Evolutionary conservation across 2,113 vertebrate genomes (phyloP).

Genomic region (Periophthalmus modestus): DNA sequence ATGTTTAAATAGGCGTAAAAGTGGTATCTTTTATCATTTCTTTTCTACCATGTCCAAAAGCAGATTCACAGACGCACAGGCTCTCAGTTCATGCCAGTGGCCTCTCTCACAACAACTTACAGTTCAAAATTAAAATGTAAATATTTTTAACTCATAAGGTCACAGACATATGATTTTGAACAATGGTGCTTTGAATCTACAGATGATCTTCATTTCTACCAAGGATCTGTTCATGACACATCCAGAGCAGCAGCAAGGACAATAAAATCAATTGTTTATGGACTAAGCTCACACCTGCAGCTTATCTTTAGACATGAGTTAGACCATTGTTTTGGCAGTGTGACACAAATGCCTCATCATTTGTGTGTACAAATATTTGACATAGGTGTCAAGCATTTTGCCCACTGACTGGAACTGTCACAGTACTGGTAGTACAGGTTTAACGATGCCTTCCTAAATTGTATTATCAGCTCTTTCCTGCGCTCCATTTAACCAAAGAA

Average conservation of each 20-base stretch:
- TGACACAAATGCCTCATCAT: conserved; percentile 29
- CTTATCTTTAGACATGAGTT: background rate
- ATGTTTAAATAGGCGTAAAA: background rate
- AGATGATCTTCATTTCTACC: conserved; percentile 44
- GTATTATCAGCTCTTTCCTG: background rate
- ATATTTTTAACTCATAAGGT: background rate
- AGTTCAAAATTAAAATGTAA: background rate
- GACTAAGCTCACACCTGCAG: conserved; percentile 6
- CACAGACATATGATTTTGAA: background rate
- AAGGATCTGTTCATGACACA: conserved; percentile 35
- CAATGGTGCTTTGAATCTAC: background rate
- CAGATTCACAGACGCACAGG: too few relatives aligned
- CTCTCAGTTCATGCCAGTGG: too few relatives aligned
- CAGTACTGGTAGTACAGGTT: conserved; percentile 50
- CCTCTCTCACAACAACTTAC: too few relatives aligned
- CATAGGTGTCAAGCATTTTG: background rate
- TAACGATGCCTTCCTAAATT: conserved; percentile 26
- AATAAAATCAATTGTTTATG: conserved; percentile 33
- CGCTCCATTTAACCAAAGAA: background rate
- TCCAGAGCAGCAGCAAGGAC: conserved; percentile 51
- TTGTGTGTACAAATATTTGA: background rate
- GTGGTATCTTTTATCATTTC: background rate
- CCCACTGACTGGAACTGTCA: background rate
- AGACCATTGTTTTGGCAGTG: conserved; percentile 2
- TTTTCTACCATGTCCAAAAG: background rate